Conservation (phyloP, 2,888 invertebrate species). For the Drosophila quinaria region DNA sequence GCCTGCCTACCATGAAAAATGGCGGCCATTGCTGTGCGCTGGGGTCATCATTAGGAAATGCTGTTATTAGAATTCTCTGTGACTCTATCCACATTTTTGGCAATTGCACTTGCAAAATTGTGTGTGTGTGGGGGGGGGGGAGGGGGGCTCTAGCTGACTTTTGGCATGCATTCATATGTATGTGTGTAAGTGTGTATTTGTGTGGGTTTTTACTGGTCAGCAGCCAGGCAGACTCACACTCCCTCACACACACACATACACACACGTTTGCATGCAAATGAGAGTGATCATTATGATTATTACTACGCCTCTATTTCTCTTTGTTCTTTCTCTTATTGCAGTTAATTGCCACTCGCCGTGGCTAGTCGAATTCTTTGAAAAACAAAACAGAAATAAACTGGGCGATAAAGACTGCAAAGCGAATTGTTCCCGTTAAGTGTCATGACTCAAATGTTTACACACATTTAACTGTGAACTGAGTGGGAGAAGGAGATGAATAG, state of each 20-base stretch:
- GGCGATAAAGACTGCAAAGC: slow-evolving; percentile 49
- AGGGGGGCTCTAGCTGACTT: too few species aligned
- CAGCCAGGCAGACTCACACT: neutral
- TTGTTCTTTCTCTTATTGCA: neutral
- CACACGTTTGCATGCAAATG: slow-evolving; percentile 12
- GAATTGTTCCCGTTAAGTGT: slow-evolving; percentile 43
- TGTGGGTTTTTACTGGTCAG: slow-evolving; percentile 8
- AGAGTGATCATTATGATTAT: slow-evolving; percentile 12
- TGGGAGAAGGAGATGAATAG: slow-evolving; percentile 15
- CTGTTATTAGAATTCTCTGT: slow-evolving; percentile 11
- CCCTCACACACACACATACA: neutral
- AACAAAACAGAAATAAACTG: slow-evolving; percentile 7
- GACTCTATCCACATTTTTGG: slow-evolving; percentile 41
- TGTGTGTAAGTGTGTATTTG: slow-evolving; percentile 1
- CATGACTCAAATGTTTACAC: slow-evolving; percentile 58
- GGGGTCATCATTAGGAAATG: slow-evolving; percentile 18
- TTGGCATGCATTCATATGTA: neutral
- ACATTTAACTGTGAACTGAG: slow-evolving; percentile 39
- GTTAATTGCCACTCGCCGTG: slow-evolving; percentile 2
- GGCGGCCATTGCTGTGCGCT: slow-evolving; percentile 13
- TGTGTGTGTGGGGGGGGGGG: neutral
- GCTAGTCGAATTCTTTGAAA: slow-evolving; percentile 15
- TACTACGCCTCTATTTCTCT: slow-evolving; percentile 3
- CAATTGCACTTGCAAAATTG: slow-evolving; percentile 24
- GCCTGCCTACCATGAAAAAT: slow-evolving; percentile 21